Evolutionary conservation across 2,888 invertebrate species (phyloP).

Genomic region (Panopea generosa): DNA sequence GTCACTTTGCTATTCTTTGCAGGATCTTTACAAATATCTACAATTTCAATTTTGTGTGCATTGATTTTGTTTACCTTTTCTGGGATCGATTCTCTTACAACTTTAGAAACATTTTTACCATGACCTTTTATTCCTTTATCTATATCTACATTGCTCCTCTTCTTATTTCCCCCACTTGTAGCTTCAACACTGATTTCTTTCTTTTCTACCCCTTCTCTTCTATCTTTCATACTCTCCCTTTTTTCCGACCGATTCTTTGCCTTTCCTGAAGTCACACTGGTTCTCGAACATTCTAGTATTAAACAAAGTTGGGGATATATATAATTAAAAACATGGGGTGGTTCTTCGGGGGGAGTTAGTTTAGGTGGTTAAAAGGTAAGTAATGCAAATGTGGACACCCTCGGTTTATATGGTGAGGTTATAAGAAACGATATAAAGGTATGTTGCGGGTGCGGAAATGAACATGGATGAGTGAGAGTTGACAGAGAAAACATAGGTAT

Average conservation of each 20-base stretch:
- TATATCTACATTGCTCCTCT: neutral
- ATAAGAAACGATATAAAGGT: too few species aligned
- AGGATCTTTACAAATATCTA: neutral
- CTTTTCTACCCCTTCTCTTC: constrained; percentile 9
- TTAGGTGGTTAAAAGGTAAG: too few species aligned
- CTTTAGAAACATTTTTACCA: neutral
- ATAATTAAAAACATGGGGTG: too few species aligned
- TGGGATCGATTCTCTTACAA: neutral
- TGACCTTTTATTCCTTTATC: neutral
- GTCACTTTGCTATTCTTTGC: neutral
- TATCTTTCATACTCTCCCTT: constrained; percentile 1
- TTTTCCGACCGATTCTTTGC: constrained; percentile 11
- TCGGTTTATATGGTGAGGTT: too few species aligned
- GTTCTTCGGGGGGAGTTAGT: too few species aligned
- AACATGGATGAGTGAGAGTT: too few species aligned
- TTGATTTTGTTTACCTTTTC: neutral
- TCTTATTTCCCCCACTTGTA: neutral
- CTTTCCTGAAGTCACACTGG: constrained; percentile 28
- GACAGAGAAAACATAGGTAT: too few species aligned
- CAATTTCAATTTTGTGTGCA: neutral
- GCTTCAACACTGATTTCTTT: neutral
- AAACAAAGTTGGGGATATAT: constrained; percentile 35
- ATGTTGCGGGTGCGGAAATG: too few species aligned
- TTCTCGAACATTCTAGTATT: constrained; percentile 49
- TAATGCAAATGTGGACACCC: too few species aligned